Conservation (phyloP, 2,888 invertebrate genomes). For the Rotaria sp. region DNA sequence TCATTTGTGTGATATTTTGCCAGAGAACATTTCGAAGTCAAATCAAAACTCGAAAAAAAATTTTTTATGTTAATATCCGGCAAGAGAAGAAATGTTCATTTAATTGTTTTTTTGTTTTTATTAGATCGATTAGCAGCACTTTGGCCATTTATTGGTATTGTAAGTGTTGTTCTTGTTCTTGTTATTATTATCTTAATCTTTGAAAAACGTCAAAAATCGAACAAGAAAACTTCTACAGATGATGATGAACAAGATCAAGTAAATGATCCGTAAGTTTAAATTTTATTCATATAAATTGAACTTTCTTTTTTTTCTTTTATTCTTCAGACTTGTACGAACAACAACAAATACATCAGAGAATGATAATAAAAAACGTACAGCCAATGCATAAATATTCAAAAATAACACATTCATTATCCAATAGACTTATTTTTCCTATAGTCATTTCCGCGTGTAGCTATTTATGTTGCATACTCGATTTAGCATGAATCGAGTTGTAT, state of each 20-base stretch:
- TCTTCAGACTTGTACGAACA: not conserved
- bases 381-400: not conserved
- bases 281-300: not conserved
- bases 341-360: not conserved
- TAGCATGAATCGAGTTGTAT: not conserved
- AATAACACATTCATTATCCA: not conserved
- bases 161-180: not conserved
- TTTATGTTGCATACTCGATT: not conserved
- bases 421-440: not conserved
- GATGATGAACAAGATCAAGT: constrained; percentile 24
- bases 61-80: too few species aligned
- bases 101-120: not conserved
- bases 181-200: not conserved
- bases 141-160: constrained; percentile 31
- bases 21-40: too few species aligned
- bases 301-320: not conserved
- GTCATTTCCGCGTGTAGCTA: not conserved
- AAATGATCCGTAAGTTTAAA: not conserved
- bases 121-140: constrained; percentile 21
- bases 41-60: too few species aligned
- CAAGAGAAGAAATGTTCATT: too few species aligned
- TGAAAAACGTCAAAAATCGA: constrained; percentile 17
- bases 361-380: not conserved
- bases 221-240: not conserved
- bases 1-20: too few species aligned